Conservation (phyloP, 2,797 vertebrate species). For the Pelochelys cantorii region DNA sequence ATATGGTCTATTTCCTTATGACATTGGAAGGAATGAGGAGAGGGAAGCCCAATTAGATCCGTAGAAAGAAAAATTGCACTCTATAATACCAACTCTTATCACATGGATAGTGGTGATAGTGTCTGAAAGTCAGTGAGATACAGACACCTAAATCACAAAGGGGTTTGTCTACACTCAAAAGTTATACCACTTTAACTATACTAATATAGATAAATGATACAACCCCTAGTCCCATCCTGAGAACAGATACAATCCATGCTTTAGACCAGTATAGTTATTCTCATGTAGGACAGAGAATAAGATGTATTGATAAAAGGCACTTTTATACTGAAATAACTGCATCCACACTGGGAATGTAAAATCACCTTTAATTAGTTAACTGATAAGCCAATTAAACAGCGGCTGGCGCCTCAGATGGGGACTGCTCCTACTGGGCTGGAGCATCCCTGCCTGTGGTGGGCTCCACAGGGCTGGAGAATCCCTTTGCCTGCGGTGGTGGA, state of each 20-base stretch:
- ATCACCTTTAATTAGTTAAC: no score
- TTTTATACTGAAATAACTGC: background rate
- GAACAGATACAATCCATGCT: background rate
- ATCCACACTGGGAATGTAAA: background rate
- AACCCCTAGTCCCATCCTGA: background rate
- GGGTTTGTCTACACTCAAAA: background rate
- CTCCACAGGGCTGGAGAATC: no score
- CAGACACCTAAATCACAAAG: background rate
- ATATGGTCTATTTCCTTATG: background rate
- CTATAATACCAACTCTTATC: rapidly evolving
- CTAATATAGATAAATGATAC: background rate
- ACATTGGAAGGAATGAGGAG: background rate
- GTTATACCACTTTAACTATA: rapidly evolving
- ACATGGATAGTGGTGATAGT: background rate
- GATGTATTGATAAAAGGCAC: background rate
- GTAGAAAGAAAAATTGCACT: rapidly evolving
- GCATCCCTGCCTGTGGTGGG: no score
- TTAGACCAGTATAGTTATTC: background rate
- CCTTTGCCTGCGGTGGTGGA: no score
- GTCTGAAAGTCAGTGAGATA: background rate
- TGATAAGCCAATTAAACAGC: no score
- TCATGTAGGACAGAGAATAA: background rate
- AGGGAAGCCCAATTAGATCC: rapidly evolving
- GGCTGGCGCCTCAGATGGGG: no score
- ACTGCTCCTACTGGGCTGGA: no score